phyloP scores from a whole-genome alignment of 2,888 invertebrate species.

The Heteropelma amictum region DNA sequence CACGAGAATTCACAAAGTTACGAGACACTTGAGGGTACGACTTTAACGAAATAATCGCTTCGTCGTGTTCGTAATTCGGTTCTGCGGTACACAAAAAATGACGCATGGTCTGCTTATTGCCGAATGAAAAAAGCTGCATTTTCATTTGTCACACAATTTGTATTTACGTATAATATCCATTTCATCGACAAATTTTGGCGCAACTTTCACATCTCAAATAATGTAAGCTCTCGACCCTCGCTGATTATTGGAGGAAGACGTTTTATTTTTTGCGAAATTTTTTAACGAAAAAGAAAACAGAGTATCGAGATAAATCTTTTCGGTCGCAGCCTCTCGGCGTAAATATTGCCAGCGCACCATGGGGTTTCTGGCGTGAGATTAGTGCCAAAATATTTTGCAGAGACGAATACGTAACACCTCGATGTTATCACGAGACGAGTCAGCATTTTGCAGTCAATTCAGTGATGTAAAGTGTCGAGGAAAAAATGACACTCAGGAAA shows the following conservation, averaged over 20 bases:
- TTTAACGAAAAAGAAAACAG: not conserved
- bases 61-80: too few relatives aligned
- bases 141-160: too few relatives aligned
- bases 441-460: not conserved
- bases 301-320: not conserved
- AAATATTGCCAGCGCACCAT: conserved; percentile 27
- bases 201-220: not conserved
- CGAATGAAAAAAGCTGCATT: too few relatives aligned
- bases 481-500: not conserved
- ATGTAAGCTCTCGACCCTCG: not conserved
- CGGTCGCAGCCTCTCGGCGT: not conserved
- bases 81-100: too few relatives aligned
- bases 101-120: too few relatives aligned
- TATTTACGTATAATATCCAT: too few relatives aligned
- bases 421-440: not conserved
- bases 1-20: too few relatives aligned
- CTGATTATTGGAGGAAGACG: not conserved
- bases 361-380: conserved; percentile 21
- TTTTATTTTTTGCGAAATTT: not conserved
- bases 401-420: not conserved
- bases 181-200: not conserved
- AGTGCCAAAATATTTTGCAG: conserved; percentile 11
- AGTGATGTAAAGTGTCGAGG: not conserved
- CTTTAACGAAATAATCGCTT: too few relatives aligned
- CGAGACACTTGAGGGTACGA: too few relatives aligned